Percentiles rank a stretch among this genome's conserved stretches.
Conservation (phyloP, 2,888 invertebrate genomes). For the Calliscelio sp. region DNA sequence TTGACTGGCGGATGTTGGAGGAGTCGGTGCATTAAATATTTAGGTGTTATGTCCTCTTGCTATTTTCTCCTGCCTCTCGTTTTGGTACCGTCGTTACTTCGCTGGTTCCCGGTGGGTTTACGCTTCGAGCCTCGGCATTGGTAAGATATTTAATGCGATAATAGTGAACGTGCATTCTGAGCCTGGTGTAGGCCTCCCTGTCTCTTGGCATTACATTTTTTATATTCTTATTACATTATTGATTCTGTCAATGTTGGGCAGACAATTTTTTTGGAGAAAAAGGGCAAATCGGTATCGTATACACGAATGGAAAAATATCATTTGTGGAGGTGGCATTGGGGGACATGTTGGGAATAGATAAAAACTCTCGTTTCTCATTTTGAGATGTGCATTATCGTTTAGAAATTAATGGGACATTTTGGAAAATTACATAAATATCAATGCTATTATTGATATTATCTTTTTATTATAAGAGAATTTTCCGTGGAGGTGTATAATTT, state of each 20-base stretch:
- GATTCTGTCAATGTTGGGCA: constrained; percentile 10
- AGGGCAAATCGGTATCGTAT: no score
- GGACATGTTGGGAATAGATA: not conserved
- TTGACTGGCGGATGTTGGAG: constrained; percentile 44
- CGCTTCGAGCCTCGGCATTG: constrained; percentile 56
- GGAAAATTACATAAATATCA: not conserved
- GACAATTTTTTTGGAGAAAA: constrained; percentile 6
- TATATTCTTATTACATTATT: constrained; percentile 53
- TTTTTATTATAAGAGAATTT: not conserved
- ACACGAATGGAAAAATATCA: not conserved
- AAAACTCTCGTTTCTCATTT: no score
- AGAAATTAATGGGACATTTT: no score
- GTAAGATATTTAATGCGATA: constrained; percentile 69
- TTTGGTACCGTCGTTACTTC: constrained; percentile 63
- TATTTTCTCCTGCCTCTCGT: constrained; percentile 62
- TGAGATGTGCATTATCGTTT: no score
- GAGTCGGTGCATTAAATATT: constrained; percentile 63
- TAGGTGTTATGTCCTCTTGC: constrained; percentile 66
- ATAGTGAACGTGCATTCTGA: constrained; percentile 58
- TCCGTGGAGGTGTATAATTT: constrained; percentile 1
- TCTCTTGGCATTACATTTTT: constrained; percentile 41
- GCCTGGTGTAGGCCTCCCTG: constrained; percentile 23
- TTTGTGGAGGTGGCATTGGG: not conserved
- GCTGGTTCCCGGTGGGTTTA: constrained; percentile 65
- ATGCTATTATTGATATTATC: not conserved